Conservation (phyloP, 2,113 vertebrate genomes). For the Picathartes gymnocephalus region DNA sequence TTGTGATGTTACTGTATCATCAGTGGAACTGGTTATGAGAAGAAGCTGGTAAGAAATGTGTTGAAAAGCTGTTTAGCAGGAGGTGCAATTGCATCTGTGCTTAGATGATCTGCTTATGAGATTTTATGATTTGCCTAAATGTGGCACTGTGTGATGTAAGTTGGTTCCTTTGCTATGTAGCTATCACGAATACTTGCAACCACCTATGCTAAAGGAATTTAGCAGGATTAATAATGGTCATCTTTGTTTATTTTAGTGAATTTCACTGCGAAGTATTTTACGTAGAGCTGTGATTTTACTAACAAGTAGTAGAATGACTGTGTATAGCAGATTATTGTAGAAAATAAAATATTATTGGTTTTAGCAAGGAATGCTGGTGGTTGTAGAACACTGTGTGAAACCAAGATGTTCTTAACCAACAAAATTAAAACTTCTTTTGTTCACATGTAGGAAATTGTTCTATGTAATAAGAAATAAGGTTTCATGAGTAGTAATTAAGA, state of each 20-base stretch:
- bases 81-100: background rate
- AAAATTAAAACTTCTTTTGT: background rate
- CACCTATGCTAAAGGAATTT: conserved; percentile 24
- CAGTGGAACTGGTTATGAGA: conserved; percentile 1
- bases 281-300: background rate
- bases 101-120: background rate
- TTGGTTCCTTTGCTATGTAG: conserved; percentile 18
- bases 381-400: background rate
- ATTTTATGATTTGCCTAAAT: background rate
- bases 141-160: conserved; percentile 25
- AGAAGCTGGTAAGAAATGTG: background rate
- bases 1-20: background rate
- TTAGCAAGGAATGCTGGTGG: background rate
- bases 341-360: background rate
- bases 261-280: background rate
- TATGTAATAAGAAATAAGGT: background rate
- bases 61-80: background rate
- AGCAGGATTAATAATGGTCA: background rate
- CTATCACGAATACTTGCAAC: conserved; percentile 56
- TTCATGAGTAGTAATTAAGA: background rate
- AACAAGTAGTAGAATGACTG: background rate
- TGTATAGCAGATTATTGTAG: background rate
- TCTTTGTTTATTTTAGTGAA: background rate
- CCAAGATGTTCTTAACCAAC: background rate
- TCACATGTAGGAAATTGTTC: background rate